phyloP scores from a whole-genome alignment of 1,140 invertebrate species.

The Acromyrmex heyeri region DNA sequence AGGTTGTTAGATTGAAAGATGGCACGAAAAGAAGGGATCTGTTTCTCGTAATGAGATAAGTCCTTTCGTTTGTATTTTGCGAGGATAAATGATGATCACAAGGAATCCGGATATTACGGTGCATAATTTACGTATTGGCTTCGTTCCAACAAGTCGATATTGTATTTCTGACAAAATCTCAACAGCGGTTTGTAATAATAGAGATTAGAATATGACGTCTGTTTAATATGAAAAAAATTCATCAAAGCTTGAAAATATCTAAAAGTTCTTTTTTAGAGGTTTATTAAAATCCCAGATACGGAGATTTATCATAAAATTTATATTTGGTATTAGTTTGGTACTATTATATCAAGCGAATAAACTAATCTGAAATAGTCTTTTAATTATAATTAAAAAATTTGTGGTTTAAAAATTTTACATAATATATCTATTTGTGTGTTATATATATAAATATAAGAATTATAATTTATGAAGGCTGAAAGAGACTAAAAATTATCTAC shows the following conservation, averaged over 20 bases:
- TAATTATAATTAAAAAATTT: slow-evolving; percentile 2
- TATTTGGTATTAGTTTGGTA: not conserved
- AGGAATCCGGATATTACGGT: slow-evolving; percentile 53
- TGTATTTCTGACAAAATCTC: slow-evolving; percentile 28
- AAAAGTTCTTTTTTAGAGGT: not conserved
- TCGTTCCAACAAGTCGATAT: slow-evolving; percentile 72
- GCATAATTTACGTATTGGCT: slow-evolving; percentile 80
- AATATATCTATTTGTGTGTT: not conserved
- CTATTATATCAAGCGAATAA: not conserved
- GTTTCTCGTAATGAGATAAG: slow-evolving; percentile 75
- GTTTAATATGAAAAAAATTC: slow-evolving; percentile 17
- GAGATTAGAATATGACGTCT: not conserved
- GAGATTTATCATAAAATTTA: slow-evolving; percentile 1
- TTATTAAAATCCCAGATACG: not conserved
- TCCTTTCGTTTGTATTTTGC: slow-evolving; percentile 79
- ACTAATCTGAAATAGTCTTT: not conserved
- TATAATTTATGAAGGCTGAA: not conserved
- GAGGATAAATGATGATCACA: slow-evolving; percentile 46
- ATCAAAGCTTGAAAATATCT: not conserved
- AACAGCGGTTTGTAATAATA: not conserved
- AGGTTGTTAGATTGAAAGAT: not conserved
- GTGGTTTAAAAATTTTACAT: not conserved
- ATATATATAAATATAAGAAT: not conserved
- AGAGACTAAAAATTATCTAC: not conserved
- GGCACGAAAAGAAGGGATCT: slow-evolving; percentile 28